Evolutionary conservation across 2,888 invertebrate genomes (phyloP).

Genomic region (Melieria omissa): DNA sequence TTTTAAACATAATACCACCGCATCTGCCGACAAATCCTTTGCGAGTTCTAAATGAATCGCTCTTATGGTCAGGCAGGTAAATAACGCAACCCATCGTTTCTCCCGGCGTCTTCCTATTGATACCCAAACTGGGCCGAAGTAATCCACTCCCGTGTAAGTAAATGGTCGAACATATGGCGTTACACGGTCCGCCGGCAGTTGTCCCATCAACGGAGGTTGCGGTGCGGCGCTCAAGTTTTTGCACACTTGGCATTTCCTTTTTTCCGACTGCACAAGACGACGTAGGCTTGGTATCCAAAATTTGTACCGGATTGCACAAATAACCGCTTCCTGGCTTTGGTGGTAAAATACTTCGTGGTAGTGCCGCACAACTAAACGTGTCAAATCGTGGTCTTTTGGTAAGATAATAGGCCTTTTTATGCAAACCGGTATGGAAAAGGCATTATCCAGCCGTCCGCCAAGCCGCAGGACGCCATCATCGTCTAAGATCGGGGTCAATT

Average conservation of each 20-base stretch:
- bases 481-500: background rate
- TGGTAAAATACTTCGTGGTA: constrained; percentile 29
- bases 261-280: constrained; percentile 24
- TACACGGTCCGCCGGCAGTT: constrained; percentile 38
- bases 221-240: constrained; percentile 28
- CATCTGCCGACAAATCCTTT: constrained; percentile 26
- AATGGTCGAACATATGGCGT: constrained; percentile 38
- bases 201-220: constrained; percentile 43
- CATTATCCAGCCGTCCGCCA: constrained; percentile 12
- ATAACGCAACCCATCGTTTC: constrained; percentile 25
- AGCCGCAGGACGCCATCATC: background rate
- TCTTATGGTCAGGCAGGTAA: constrained; percentile 37
- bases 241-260: constrained; percentile 22
- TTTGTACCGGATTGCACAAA: constrained; percentile 35
- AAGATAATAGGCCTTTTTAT: constrained; percentile 1
- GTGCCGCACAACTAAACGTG: constrained; percentile 10
- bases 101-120: constrained; percentile 13
- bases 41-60: constrained; percentile 30
- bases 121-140: constrained; percentile 11
- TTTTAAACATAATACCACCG: constrained; percentile 6
- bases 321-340: constrained; percentile 28
- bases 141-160: constrained; percentile 24
- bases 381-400: background rate
- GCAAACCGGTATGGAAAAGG: constrained; percentile 26
- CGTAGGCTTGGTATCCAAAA: constrained; percentile 36